Evolutionary conservation across 37 sponge, comb jelly and placozoan genomes (phyloP), one percentile per base, ranked within the genome.

Genomic region (Spongilla lacustris): DNA sequence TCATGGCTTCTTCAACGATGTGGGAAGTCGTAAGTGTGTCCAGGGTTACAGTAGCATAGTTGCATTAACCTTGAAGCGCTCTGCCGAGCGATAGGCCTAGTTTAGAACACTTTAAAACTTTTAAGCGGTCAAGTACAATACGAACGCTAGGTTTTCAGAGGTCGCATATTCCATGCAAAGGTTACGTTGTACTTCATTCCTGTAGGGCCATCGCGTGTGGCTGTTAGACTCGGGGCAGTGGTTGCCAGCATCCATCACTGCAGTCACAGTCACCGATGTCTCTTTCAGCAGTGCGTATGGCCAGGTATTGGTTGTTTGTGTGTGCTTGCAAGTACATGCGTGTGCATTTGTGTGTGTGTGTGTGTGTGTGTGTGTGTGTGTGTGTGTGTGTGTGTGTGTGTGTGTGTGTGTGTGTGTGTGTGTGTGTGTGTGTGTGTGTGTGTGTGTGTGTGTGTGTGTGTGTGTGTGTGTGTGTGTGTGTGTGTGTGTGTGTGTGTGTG

Each of bases 141-240:
- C 46, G 8, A 46, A 8, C 46, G 46, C 46, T 46, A 46, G 46
- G n/a, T n/a, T 46, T 8, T 46, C 46, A 69, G 6, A 49, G 6
- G 38, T 58, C 68, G 22, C 76, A n/a, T 68, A 41, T 12, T 24
- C 81, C 33, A 30, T 0, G 17, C 69, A 33, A 66, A 11, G 9
- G 68, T 29, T 30, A 26, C 29, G 12, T 70, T n/a, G 84, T 78
- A 26, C n/a, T 24, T 35, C 74, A 68, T 81, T 41, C 36, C 73
- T 38, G 27, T 70, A 95, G 96, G 96, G 93, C 27, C 38, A 41
- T 9, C 74, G 79, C 11, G 96, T 92, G 69, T 95, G 96, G 96
- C 24, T 95, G 66, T 27, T 32, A 4, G 69, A 75, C 49, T 48
- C 84, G 10, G 73, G 71, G 19, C 81, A 86, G 48, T 90, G 90